Conservation (phyloP, 2,113 vertebrate species). For the Probosciger aterrimus region DNA sequence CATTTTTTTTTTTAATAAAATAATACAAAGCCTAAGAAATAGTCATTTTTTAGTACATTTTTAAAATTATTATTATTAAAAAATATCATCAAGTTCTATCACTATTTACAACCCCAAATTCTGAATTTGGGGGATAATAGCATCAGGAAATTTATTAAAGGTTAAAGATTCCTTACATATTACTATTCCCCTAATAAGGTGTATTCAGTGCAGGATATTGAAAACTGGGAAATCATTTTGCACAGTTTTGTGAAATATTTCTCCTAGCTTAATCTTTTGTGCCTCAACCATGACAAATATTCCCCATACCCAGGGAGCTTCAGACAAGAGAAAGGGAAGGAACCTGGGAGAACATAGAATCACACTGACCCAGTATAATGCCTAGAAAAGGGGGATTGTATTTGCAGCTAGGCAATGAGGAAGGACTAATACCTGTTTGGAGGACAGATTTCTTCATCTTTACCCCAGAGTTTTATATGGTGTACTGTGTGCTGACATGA, state of each 20-base stretch:
- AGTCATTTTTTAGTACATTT: background rate
- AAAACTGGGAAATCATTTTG: background rate
- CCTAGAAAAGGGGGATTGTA: background rate
- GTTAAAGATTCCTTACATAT: background rate
- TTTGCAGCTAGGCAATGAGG: background rate
- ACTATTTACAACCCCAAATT: background rate
- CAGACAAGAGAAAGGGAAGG: background rate
- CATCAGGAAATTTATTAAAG: background rate
- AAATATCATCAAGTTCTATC: background rate
- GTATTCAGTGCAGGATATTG: background rate
- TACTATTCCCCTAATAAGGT: background rate
- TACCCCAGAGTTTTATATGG: background rate
- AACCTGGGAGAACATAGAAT: background rate
- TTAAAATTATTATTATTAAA: background rate
- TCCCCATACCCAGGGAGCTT: background rate
- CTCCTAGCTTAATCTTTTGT: background rate
- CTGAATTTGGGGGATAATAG: background rate
- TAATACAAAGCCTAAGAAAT: background rate
- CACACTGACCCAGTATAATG: background rate
- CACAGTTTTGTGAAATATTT: background rate
- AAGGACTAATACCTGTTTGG: background rate
- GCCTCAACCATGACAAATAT: background rate
- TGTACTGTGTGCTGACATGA: fast-evolving
- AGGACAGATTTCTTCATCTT: background rate
- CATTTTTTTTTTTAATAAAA: background rate